Base-by-base conservation (phyloP, 1,140 invertebrate species). In the Notospermus geniculatus region DNA sequence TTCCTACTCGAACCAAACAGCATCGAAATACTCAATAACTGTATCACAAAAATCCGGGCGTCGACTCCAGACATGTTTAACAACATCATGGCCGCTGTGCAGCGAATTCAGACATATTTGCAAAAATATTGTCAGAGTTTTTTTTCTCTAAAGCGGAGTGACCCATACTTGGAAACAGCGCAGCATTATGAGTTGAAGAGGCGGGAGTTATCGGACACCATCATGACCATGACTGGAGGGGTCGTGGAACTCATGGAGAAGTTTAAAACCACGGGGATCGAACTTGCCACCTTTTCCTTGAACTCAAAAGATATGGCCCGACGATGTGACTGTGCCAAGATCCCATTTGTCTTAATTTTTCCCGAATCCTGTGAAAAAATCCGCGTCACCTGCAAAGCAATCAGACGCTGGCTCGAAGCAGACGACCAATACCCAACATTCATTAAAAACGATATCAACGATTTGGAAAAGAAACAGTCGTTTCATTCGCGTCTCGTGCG, bases 111-210 rank as follows among this genome's bases (percentile, higher is more conserved):
- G 29, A 65, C 64, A 29, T 73, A 65, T 57, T 63, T 72, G 64
- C 23, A 50, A 9, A 71, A 67, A 50, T 75, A 75, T 62, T 69
- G 65, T 50, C 56, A 61, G 30, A 75, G 70, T 60, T 75, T 72
- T 55, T 57, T 7, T 19, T 67, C 64, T 36, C 15, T 29, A 17
- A 13, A 52, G 1, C 63, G 68, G 27, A 68, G 68, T 0, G 68
- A 71, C 50, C 7, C 27, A 0, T 72, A 71, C 58, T 50, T 73
- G 54, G 73, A 75, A 55, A 71, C 70, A 1, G 67, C 68, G 9
- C 64, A 63, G 15, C 67, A 71, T 59, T 75, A 75, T 59, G 71
- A 75, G 53, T 63, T 64, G 52, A 67, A 73, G 60, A 59, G 62
- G n/a, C 41, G 54, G 23, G 71, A 71, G 30, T 57, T 72, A n/a